Evolutionary conservation across 2,113 vertebrate species (phyloP).

Genomic region (Rissa tridactyla): DNA sequence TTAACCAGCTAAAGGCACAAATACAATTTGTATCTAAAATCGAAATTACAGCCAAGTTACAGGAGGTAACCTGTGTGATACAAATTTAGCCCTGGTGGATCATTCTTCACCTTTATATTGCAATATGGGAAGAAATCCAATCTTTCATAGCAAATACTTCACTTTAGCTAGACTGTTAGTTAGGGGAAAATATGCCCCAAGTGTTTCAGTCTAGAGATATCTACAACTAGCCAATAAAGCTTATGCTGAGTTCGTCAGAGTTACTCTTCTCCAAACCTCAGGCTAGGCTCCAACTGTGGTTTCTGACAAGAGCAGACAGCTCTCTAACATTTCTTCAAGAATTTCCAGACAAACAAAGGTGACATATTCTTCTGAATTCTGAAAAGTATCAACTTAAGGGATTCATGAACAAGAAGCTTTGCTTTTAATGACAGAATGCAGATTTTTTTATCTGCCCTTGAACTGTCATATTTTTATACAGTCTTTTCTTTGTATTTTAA

Average conservation of each 20-base stretch:
- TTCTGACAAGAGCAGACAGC: not conserved
- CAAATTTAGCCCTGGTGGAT: not conserved
- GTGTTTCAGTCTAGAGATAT: not conserved
- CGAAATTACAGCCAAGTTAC: not conserved
- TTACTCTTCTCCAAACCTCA: not conserved
- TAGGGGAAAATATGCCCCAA: not conserved
- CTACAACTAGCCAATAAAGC: not conserved
- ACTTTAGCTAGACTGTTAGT: not conserved
- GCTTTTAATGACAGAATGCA: not conserved
- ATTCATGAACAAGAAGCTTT: not conserved
- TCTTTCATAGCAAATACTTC: conserved; percentile 9
- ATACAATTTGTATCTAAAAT: not conserved
- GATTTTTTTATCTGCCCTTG: not conserved
- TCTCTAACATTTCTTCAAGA: not conserved
- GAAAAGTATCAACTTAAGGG: not conserved
- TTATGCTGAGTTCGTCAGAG: conserved; percentile 1
- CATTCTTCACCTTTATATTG: conserved; percentile 3
- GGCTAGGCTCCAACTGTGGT: not conserved
- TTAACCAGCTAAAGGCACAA: not conserved
- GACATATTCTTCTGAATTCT: not conserved
- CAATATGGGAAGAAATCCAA: not conserved
- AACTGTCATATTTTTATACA: not conserved
- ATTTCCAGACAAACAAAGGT: not conserved
- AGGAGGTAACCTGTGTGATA: not conserved
- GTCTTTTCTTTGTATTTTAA: not conserved